Base-by-base conservation (phyloP, 2,113 vertebrate genomes). In the Saimiri boliviensis region DNA sequence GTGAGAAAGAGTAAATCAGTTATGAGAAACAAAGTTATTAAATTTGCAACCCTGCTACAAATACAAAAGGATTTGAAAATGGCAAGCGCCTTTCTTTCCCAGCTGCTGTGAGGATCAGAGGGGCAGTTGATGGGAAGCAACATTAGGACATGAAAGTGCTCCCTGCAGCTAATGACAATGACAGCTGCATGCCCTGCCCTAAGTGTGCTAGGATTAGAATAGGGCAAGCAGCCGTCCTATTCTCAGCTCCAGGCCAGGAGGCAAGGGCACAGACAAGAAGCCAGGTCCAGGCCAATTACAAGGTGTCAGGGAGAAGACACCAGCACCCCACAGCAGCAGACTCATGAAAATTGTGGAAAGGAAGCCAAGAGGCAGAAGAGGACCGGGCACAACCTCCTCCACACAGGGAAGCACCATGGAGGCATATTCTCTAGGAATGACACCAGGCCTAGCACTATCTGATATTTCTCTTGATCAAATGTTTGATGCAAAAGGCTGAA, bases 401-500 rank as follows among this genome's bases (percentile, higher is more conserved):
- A 40, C 0, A 0, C 17, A 30, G 30, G 73, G 63, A 35, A 9
- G n/a, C 12, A 25, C 3, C 1, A 0, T 60, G 35, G 76, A 73
- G 40, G 63, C 32, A 12, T 1, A 0, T 63, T 76, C 47, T 90
- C 54, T 30, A 60, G 60, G 42, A 87, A 63, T 21, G 76, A 47
- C 47, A 40, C 9, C 12, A 6, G 45, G 20, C 70, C 56, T 49
- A 16, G 13, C 16, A 5, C 23, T 37, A 11, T 21, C 74, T 86
- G 84, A 86, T 52, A 3, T 52, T 52, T 77, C 68, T 58, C 47
- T 66, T 96, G 68, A 56, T 80, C 77, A 88, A 63, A 77, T 32
- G 6, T 54, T 45, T 85, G 42, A 74, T 6, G 30, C 20, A 80
- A 49, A 94, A 73, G 12, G 9, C 68, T 54, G n/a, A 52, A 79